These are phyloP conservation scores for Strongylocentrotus purpuratus DNA, from an alignment of 35 echinoderm and acorn worm species.

Conservation along the genomic window DNA sequence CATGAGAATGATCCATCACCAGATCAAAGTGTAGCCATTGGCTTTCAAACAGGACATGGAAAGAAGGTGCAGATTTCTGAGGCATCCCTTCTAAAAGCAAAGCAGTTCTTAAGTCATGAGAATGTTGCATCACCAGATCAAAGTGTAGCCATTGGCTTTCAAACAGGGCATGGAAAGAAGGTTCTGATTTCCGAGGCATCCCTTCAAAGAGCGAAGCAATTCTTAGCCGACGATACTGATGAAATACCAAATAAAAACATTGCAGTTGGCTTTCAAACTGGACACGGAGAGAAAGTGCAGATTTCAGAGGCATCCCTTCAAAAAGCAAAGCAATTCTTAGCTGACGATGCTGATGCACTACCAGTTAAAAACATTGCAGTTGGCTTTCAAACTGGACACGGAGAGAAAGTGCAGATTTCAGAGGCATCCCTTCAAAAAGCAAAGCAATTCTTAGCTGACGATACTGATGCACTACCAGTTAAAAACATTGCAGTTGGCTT, in stretches of 20 bases:
- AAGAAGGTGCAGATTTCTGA: not conserved
- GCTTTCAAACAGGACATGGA: not conserved
- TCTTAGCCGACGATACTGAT: not conserved
- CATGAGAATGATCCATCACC: not conserved
- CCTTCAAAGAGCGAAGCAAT: not conserved
- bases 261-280: not conserved
- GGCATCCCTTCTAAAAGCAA: not conserved
- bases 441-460: constrained; percentile 45
- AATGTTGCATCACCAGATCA: not conserved
- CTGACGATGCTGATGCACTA: not conserved
- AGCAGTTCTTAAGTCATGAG: not conserved
- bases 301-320: constrained; percentile 47
- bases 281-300: constrained; percentile 19
- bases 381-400: constrained; percentile 70
- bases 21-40: not conserved
- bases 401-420: constrained; percentile 58
- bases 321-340: constrained; percentile 23
- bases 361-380: not conserved
- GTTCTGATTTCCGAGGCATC: not conserved
- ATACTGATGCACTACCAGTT: not conserved
- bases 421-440: constrained; percentile 45
- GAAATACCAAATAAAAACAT: too few relatives aligned
- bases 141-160: not conserved
- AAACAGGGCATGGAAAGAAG: not conserved
- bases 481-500: constrained; percentile 43